Evolutionary conservation across 2,888 invertebrate genomes (phyloP), one percentile per base, ranked within the genome.

Genomic region (Elysia crispata): DNA sequence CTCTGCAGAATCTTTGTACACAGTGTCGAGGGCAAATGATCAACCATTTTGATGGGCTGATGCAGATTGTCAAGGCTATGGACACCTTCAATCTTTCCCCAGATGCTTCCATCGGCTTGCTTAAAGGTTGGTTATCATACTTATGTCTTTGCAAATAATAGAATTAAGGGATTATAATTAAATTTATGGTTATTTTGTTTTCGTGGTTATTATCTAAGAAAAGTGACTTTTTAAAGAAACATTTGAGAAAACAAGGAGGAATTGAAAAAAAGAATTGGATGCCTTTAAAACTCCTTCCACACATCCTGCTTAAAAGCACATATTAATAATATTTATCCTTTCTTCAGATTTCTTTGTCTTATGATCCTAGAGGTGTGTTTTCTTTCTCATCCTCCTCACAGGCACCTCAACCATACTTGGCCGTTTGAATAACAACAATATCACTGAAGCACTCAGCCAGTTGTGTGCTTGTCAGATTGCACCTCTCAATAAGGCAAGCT

Each of bases 1-100:
- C 98, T 0, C 91, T 98, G 74, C 96, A 97, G 92, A 96, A 94
- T 88, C 96, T 98, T 84, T 97, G 98, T 91, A 94, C 95, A 75
- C 94, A 95, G 23, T 97, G 97, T 89, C 95, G 95, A 66, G 93
- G 94, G 77, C 95, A 96, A 88, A 97, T 97, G 95, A 94, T 95
- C 82, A 94, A 94, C 82, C 95, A 96, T 88, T 97, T 98, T 91
- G 93, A 94, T 11, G 94, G 94, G 75, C 95, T 96, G 0, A 92
- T 97, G 75, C 89, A 91, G 79, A 91, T 91, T 49, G 89, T 90
- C 18, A 86, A 90, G 78, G 90, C 91, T 23, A 85, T 91, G 79
- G 91, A 91, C 70, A 86, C 90, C 0, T 90, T 92, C 83, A 89
- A 89, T 75, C 87, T 92, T 30, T 88, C 91, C 3, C 86, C 89